Percentiles rank a stretch among this genome's conserved stretches.
These are phyloP conservation scores for Olivierus martensii DNA, from an alignment of 1,140 invertebrate species.

Conservation along the genomic window DNA sequence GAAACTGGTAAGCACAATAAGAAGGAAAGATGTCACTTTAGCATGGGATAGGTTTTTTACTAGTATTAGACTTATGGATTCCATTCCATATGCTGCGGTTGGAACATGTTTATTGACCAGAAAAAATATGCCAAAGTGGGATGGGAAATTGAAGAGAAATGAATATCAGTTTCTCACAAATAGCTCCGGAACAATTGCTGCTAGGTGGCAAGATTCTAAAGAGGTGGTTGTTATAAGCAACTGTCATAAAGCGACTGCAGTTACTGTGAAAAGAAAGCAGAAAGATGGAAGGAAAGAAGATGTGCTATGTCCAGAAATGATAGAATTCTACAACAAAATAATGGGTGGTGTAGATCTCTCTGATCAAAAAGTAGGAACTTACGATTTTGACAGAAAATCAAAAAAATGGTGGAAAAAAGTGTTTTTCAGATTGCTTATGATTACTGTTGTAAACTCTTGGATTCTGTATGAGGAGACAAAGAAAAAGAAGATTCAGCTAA, in stretches of 20 bases:
- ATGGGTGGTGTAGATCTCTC: constrained; percentile 34
- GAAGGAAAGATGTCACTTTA: constrained; percentile 3
- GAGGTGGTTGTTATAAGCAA: constrained; percentile 20
- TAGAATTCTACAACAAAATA: constrained; percentile 30
- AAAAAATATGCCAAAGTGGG: no score
- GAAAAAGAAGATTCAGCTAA: constrained; percentile 10
- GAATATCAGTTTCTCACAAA: no score
- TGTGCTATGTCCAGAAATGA: constrained; percentile 26
- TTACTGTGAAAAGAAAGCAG: constrained; percentile 7
- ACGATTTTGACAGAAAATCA: constrained; percentile 20
- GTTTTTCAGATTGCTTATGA: constrained; percentile 18
- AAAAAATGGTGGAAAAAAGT: constrained; percentile 21
- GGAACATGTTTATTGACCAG: no score
- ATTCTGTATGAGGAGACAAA: constrained; percentile 13
- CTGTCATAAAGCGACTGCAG: constrained; percentile 12
- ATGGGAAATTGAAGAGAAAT: no score
- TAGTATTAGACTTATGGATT: no score
- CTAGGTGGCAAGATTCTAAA: constrained; percentile 17
- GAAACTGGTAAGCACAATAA: neutral
- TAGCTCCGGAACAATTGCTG: constrained; percentile 13
- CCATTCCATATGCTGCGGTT: no score
- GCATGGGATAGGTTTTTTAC: no score
- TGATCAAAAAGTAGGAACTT: constrained; percentile 25
- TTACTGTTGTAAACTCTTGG: constrained; percentile 15
- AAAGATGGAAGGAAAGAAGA: constrained; percentile 11